Evolutionary conservation across 2,797 vertebrate species (phyloP).

Genomic region (Eulemur mongoz): DNA sequence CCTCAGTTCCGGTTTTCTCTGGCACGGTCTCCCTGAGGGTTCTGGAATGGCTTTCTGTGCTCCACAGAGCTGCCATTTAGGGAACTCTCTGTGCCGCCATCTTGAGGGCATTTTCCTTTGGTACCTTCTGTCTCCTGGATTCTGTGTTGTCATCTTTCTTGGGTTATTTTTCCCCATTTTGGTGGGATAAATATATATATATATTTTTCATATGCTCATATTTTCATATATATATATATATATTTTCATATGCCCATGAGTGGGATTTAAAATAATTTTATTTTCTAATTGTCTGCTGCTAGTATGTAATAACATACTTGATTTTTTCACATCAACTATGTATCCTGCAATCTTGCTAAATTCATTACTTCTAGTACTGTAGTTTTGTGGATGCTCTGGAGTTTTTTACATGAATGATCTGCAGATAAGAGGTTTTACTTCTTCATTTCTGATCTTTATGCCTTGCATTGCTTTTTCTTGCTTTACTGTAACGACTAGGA

Average conservation of each 20-base stretch:
- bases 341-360: not conserved
- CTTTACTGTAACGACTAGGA: not conserved
- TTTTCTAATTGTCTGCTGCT: not conserved
- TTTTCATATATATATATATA: not conserved
- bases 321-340: not conserved
- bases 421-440: not conserved
- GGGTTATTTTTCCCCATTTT: not conserved
- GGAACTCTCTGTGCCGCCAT: not conserved
- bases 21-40: not conserved
- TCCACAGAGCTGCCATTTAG: not conserved
- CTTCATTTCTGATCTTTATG: not conserved
- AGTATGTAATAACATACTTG: not conserved
- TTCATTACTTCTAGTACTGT: not conserved
- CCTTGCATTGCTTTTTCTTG: not conserved
- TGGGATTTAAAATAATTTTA: not conserved
- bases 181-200: not conserved
- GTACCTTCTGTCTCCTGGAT: not conserved
- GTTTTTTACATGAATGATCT: not conserved
- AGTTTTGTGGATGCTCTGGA: not conserved
- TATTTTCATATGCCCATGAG: too few species aligned
- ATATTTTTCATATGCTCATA: not conserved
- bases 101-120: not conserved
- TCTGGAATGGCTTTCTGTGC: not conserved
- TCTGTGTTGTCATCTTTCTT: not conserved
- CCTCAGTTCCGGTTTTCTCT: not conserved